Evolutionary conservation across 2,113 vertebrate species (phyloP).

Genomic region (Pagrus major): DNA sequence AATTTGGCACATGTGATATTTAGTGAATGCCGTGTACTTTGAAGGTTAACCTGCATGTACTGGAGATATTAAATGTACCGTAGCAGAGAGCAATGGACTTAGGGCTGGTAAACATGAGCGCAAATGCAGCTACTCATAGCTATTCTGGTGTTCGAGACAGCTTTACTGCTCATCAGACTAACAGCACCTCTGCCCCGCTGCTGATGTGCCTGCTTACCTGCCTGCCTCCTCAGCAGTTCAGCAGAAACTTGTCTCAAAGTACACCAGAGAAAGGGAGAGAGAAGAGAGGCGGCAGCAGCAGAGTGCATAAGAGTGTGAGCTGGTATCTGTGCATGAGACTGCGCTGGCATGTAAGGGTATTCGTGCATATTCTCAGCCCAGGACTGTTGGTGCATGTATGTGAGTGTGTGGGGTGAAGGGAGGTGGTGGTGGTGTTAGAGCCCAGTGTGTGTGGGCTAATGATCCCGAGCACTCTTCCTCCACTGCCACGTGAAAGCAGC

Average conservation of each 20-base stretch:
- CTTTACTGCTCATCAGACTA: slow-evolving; percentile 78
- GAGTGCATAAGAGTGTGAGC: slow-evolving; percentile 9
- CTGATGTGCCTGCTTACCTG: slow-evolving; percentile 77
- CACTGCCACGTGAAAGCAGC: slow-evolving; percentile 61
- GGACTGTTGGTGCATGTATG: slow-evolving; percentile 38
- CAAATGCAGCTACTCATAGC: slow-evolving; percentile 58
- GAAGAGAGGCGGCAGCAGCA: slow-evolving; percentile 15
- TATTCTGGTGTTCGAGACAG: slow-evolving; percentile 68
- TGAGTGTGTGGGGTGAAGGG: slow-evolving; percentile 18
- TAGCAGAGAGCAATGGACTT: slow-evolving; percentile 11
- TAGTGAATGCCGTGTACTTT: background rate
- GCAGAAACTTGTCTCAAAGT: slow-evolving; percentile 75
- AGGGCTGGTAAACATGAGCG: slow-evolving; percentile 41
- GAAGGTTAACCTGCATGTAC: slow-evolving; percentile 12
- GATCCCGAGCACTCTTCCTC: slow-evolving; percentile 51
- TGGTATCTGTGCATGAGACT: slow-evolving; percentile 8
- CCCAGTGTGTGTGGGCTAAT: slow-evolving; percentile 45
- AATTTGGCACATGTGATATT: slow-evolving; percentile 12
- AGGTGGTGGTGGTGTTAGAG: slow-evolving; percentile 1
- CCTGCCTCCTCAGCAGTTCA: slow-evolving; percentile 80
- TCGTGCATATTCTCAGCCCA: slow-evolving; percentile 38
- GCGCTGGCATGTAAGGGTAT: slow-evolving; percentile 20
- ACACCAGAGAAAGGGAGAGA: slow-evolving; percentile 49
- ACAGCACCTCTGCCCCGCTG: slow-evolving; percentile 78
- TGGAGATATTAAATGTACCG: background rate